Base-by-base conservation (phyloP, 2,888 invertebrate genomes). In the Romanomermis culicivorax region DNA sequence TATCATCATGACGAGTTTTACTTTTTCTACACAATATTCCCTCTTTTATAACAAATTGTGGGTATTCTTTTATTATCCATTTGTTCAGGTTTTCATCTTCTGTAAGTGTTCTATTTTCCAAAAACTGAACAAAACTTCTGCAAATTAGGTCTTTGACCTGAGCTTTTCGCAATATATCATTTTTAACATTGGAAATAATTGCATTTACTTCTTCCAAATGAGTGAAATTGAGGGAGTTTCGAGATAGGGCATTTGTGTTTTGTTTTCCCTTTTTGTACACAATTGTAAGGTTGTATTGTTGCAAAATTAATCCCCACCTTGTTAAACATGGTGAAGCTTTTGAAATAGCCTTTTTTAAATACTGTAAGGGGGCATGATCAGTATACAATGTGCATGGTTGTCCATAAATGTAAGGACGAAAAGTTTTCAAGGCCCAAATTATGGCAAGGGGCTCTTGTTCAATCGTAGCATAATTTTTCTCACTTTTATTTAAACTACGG, bases 301-400 rank as follows among this genome's bases (percentile, higher is more conserved):
- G 36, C 17, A 36, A 17, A 7, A 17, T 17, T 36, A 36, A 17
- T 11, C 36, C 36, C 36, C 36, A 36, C 36, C 36, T 36, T 36
- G 17, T 17, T 11, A 17, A 11, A 17, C 17, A 17, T n/a, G n/a
- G n/a, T n/a, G n/a, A n/a, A n/a, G n/a, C n/a, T n/a, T n/a, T n/a
- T n/a, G n/a, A n/a, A n/a, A n/a, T n/a, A n/a, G n/a, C n/a, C n/a
- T 36, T 36, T 36, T 11, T 11, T 36, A 36, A 36, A 7, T 17
- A 36, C 17, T 69, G 69, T 36, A 75, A 61, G 0, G 72, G 68
- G 55, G 70, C 67, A 54, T 73, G 73, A 55, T 74, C 74, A 0
- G 70, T 71, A 2, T 65, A 57, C 0, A 73, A 60, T 0, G 56
- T 58, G 17, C 70, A 65, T 0, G 58, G 29, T 4, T 60, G 30